Evolutionary conservation across 2,797 vertebrate genomes (phyloP).

Genomic region (Peromyscus aztecus): DNA sequence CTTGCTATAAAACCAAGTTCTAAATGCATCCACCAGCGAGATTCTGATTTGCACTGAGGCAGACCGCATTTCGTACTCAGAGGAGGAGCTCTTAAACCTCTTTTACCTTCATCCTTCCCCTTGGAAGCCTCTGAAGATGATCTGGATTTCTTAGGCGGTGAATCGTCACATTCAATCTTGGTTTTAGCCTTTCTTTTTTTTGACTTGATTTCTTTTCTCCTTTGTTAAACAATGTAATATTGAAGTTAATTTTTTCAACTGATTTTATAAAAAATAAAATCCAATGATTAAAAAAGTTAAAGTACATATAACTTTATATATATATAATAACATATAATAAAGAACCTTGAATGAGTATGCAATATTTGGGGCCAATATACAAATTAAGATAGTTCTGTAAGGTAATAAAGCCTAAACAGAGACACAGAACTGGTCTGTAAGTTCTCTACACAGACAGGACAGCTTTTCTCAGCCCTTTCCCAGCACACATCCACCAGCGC

Average conservation of each 20-base stretch:
- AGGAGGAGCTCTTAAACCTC: background rate
- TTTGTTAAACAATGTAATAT: constrained; percentile 84
- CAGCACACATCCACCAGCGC: background rate
- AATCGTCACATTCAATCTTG: constrained; percentile 84
- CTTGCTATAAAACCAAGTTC: constrained; percentile 38
- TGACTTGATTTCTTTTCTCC: constrained; percentile 94
- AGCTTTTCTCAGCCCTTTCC: constrained; percentile 29
- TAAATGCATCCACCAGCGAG: background rate
- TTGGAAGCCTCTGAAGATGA: constrained; percentile 88
- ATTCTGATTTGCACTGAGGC: background rate
- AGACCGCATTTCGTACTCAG: background rate
- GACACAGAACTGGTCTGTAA: constrained; percentile 35
- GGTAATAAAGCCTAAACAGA: constrained; percentile 56
- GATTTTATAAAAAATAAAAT: constrained; percentile 66
- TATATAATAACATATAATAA: no score
- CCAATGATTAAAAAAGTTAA: constrained; percentile 54
- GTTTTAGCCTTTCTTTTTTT: constrained; percentile 86
- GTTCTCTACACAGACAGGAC: background rate
- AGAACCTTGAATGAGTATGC: constrained; percentile 15
- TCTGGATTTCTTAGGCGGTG: constrained; percentile 88
- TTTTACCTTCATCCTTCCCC: constrained; percentile 86
- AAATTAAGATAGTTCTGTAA: constrained; percentile 61
- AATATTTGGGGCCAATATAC: constrained; percentile 52
- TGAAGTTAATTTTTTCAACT: constrained; percentile 64
- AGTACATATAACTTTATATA: constrained; percentile 21